Base-by-base conservation (phyloP, 2,888 invertebrate genomes). In the Metallyticus violacea region DNA sequence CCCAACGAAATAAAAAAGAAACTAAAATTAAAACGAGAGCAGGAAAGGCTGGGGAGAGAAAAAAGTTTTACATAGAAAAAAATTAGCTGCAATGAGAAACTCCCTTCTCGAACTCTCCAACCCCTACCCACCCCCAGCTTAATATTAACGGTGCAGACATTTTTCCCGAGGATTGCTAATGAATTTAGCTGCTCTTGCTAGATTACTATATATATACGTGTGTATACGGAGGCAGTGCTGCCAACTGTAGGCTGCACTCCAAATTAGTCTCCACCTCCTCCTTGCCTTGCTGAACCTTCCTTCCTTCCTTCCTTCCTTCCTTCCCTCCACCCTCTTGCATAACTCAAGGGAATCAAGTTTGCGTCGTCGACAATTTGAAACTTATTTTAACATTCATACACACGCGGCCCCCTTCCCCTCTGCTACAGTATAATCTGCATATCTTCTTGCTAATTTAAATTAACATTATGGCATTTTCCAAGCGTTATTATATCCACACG, bases 311-410 rank as follows among this genome's bases (percentile, higher is more conserved):
- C n/a, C n/a, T n/a, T n/a, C 40, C 81, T n/a, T 81, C 26, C 62
- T 76, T 85, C 84, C 28, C 77, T 79, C n/a, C n/a, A n/a, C 26
- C 86, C 89, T 90, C 92, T 80, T 80, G 80, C 80, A 80, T 80
- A 81, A 25, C 83, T 91, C 92, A 86, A 88, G 92, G 92, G 92
- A 91, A 89, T 89, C 89, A 91, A 92, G 91, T 92, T 88, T 92
- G 91, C 88, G 92, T 92, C 92, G 92, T 92, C 92, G 92, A 93
- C 92, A 93, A 93, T 92, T 93, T 92, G 91, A 92, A 92, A 92
- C 92, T 92, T 93, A 93, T 93, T 93, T 92, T 92, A 92, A 92
- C 92, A 93, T 93, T 93, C 92, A 93, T 93, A 92, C 92, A 91
- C 88, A 88, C 86, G 87, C 83, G 85, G 87, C 85, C 87, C 86